phyloP scores from a whole-genome alignment of 2,797 vertebrate genomes.

The Streptopelia turtur region DNA sequence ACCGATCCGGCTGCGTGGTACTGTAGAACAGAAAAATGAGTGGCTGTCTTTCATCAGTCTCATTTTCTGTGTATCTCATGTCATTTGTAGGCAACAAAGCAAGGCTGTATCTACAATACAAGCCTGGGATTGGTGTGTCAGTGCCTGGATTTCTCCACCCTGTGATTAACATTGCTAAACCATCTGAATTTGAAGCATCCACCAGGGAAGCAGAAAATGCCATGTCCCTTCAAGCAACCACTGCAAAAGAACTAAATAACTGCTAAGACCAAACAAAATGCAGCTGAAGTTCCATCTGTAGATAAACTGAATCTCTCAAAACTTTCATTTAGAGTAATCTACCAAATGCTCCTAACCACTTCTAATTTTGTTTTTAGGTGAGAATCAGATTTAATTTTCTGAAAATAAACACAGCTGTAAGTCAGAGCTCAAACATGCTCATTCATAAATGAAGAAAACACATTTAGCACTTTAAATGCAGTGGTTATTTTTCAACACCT shows the following conservation, averaged over 20 bases:
- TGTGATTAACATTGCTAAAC: background rate
- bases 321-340: background rate
- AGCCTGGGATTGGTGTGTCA: background rate
- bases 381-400: background rate
- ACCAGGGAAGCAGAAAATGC: constrained; percentile 46
- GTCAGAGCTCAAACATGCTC: background rate
- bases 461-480: background rate
- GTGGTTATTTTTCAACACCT: background rate
- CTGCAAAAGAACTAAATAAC: background rate
- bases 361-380: background rate
- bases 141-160: background rate
- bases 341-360: constrained; percentile 42
- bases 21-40: background rate
- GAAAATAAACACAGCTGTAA: background rate
- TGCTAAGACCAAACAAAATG: constrained; percentile 64
- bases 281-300: constrained; percentile 40
- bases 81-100: background rate
- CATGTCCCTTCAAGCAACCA: constrained; percentile 30
- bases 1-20: background rate
- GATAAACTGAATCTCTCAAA: background rate
- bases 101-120: background rate
- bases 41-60: background rate
- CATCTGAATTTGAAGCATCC: constrained; percentile 46
- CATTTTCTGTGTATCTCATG: background rate
- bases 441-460: background rate